Evolutionary conservation across 2,888 invertebrate genomes (phyloP).

Genomic region (Tetrapedia diversipes): DNA sequence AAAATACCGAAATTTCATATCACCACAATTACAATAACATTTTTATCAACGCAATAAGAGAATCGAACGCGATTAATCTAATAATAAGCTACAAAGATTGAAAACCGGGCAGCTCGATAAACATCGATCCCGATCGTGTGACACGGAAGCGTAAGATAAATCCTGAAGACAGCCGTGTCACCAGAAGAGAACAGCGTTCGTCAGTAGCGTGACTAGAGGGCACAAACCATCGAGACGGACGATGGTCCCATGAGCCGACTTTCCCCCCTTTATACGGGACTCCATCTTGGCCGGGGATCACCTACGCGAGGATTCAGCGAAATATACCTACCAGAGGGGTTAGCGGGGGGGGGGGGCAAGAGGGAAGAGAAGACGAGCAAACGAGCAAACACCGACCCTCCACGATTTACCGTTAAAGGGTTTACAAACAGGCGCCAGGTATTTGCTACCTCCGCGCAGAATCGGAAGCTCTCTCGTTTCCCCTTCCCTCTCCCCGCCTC

Average conservation of each 20-base stretch:
- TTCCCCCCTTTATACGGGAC: slow-evolving; percentile 53
- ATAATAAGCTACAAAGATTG: too few species aligned
- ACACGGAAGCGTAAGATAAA: not conserved
- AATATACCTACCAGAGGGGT: slow-evolving; percentile 13
- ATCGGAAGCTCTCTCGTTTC: slow-evolving; percentile 59
- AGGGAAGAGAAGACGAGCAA: slow-evolving; percentile 16
- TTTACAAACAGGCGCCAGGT: slow-evolving; percentile 71
- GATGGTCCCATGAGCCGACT: slow-evolving; percentile 26
- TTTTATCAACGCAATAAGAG: too few species aligned
- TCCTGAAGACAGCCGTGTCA: not conserved
- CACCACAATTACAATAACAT: too few species aligned
- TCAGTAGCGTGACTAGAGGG: slow-evolving; percentile 34
- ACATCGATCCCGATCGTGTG: not conserved
- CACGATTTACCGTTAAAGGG: slow-evolving; percentile 68
- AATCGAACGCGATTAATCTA: too few species aligned
- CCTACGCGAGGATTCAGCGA: slow-evolving; percentile 31
- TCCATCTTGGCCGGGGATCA: slow-evolving; percentile 22
- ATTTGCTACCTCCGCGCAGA: slow-evolving; percentile 63
- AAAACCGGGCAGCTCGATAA: too few species aligned
- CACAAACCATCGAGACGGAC: slow-evolving; percentile 28
- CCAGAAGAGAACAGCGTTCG: slow-evolving; percentile 4
- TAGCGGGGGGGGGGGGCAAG: not conserved
- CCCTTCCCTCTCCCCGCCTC: not conserved
- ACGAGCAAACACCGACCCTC: slow-evolving; percentile 60
- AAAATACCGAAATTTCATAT: too few species aligned